Percentiles rank a stretch among this genome's conserved stretches.
These are phyloP conservation scores for Pseudobourletiella spinata DNA, from an alignment of 1,140 invertebrate genomes.

Conservation along the genomic window DNA sequence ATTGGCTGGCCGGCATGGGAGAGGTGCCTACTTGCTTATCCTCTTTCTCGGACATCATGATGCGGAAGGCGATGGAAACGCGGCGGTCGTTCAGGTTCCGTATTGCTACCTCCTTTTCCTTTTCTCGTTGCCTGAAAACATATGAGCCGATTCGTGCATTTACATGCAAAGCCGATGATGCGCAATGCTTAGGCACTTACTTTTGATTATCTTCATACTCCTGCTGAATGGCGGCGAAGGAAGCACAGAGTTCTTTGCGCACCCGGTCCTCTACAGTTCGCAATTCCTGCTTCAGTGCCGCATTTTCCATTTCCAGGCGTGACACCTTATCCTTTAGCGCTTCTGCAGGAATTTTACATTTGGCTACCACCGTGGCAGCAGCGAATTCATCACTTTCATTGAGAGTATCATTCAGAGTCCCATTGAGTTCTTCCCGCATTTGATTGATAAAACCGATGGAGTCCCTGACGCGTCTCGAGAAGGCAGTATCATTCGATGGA, in stretches of 20 bases:
- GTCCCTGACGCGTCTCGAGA: slow-evolving; percentile 10
- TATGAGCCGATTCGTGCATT: no score
- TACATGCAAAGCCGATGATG: no score
- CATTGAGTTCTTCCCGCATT: not conserved
- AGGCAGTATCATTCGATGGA: slow-evolving; percentile 7
- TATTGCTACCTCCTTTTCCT: not conserved
- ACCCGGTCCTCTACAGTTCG: not conserved
- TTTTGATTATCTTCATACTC: not conserved
- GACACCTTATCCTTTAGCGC: not conserved
- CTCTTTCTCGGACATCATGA: not conserved
- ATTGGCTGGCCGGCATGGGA: not conserved
- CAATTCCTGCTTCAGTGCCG: not conserved
- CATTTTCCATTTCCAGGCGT: slow-evolving; percentile 3
- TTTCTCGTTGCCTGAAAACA: no score
- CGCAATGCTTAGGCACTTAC: slow-evolving; percentile 5
- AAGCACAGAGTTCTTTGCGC: not conserved
- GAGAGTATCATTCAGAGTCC: not conserved
- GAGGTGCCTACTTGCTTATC: not conserved
- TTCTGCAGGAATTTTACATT: not conserved
- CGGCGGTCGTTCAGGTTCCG: not conserved
- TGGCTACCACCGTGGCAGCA: not conserved
- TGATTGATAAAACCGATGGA: slow-evolving; percentile 1
- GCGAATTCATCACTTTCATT: not conserved
- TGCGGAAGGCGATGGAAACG: not conserved
- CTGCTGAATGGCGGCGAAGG: not conserved